Percentiles rank a stretch among this genome's conserved stretches.
Conservation (phyloP, 1,140 invertebrate species). For the Parasteatoda tepidariorum region DNA sequence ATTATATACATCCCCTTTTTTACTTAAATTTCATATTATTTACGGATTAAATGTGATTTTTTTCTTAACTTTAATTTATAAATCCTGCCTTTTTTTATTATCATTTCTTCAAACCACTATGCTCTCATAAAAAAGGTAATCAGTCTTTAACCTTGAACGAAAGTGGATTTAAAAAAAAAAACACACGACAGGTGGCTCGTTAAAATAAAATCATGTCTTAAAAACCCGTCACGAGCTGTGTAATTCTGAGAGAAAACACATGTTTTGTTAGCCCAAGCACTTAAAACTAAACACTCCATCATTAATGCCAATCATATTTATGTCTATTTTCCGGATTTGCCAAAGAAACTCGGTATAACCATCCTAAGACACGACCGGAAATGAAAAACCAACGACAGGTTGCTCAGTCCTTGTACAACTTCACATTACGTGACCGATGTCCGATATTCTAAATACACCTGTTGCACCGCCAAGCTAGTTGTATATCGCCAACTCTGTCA, state of each 20-base stretch:
- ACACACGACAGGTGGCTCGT: background rate
- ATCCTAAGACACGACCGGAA: background rate
- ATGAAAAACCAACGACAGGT: background rate
- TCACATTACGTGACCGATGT: background rate
- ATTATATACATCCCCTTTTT: no score
- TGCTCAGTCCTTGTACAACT: background rate
- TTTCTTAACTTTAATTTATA: no score
- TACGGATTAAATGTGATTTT: no score
- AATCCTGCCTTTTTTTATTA: no score
- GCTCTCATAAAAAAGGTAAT: no score
- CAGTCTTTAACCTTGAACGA: no score
- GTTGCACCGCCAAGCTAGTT: slow-evolving; percentile 17
- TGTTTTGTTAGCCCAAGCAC: background rate
- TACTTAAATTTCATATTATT: no score
- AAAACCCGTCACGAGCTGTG: background rate
- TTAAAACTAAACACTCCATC: background rate
- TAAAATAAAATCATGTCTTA: background rate
- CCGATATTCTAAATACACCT: slow-evolving; percentile 4
- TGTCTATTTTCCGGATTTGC: background rate
- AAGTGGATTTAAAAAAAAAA: no score
- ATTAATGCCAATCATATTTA: background rate
- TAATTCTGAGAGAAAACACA: background rate
- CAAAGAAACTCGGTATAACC: background rate
- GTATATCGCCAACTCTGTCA: background rate
- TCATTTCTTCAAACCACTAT: no score